phyloP scores from a whole-genome alignment of 2,888 invertebrate genomes.

The Drosophila rellima region DNA sequence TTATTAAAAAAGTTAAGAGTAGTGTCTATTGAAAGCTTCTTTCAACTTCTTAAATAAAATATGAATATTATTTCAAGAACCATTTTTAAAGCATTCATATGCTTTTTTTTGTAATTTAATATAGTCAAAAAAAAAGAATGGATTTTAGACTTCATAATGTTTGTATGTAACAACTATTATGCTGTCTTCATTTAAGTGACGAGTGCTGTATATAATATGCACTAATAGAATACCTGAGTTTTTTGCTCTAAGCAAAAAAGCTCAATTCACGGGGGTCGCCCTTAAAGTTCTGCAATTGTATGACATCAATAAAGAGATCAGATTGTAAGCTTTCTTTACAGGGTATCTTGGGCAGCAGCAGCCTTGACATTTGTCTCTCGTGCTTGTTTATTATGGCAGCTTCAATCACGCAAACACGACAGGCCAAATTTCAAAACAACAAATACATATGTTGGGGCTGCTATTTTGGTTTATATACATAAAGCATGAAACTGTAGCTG shows the following conservation, averaged over 20 bases:
- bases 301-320: background rate
- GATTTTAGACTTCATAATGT: accelerated
- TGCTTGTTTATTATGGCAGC: conserved; percentile 60
- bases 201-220: background rate
- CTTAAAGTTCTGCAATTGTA: conserved; percentile 14
- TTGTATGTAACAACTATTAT: background rate
- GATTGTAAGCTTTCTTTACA: background rate
- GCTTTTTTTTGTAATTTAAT: background rate
- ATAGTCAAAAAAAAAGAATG: background rate
- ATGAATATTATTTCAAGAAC: too few relatives aligned
- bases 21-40: too few relatives aligned
- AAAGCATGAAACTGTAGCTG: conserved; percentile 29
- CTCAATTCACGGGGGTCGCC: background rate
- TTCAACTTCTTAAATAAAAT: too few relatives aligned
- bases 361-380: conserved; percentile 11
- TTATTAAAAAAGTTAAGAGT: too few relatives aligned
- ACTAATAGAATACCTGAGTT: background rate
- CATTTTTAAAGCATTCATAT: too few relatives aligned
- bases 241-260: background rate
- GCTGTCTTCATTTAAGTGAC: background rate
- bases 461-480: conserved; percentile 48
- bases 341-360: conserved; percentile 10
- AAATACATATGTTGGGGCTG: conserved; percentile 30
- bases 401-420: conserved; percentile 61
- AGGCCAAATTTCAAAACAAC: conserved; percentile 51